phyloP scores from a whole-genome alignment of 2,888 invertebrate species.

The Morinoia aosen region DNA sequence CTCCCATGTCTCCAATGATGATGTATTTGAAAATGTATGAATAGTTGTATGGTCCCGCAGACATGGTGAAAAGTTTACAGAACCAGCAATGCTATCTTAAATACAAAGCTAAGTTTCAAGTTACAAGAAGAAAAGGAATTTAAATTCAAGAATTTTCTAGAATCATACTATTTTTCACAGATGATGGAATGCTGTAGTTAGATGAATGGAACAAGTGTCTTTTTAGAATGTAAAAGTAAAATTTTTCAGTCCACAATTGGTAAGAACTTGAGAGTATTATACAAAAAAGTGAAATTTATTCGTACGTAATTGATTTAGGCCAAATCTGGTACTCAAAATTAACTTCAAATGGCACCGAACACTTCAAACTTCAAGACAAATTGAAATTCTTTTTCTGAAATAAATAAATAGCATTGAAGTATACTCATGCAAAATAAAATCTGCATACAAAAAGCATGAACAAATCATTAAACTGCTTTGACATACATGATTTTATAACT shows the following conservation, averaged over 20 bases:
- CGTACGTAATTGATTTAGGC: neutral
- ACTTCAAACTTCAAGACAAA: neutral
- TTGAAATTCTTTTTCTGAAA: neutral
- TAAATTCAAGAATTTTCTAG: neutral
- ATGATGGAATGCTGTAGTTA: neutral
- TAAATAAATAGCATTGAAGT: neutral
- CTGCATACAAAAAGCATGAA: neutral
- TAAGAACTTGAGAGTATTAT: neutral
- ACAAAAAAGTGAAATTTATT: neutral
- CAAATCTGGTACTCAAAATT: neutral
- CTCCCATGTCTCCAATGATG: slow-evolving; percentile 99
- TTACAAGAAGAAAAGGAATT: neutral
- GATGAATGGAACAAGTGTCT: neutral
- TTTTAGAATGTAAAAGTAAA: neutral
- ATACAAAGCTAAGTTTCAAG: neutral
- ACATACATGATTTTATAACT: too few species aligned
- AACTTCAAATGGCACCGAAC: neutral
- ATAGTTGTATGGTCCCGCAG: slow-evolving; percentile 98
- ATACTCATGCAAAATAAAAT: neutral
- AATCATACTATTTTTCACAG: neutral
- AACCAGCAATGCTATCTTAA: neutral
- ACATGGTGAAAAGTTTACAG: slow-evolving; percentile 75
- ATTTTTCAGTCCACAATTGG: neutral
- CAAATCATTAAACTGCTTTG: neutral
- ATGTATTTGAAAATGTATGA: slow-evolving; percentile 99